phyloP scores from a whole-genome alignment of 1,140 invertebrate species.

The roundworm (Caenorhabditis elegans) region WBcel235 BX284602.5:10449501-10450000 shows the following conservation, averaged over 20 bases:
- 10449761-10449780: background rate
- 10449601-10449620: background rate
- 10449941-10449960: background rate
- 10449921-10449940: background rate
- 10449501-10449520: no score
- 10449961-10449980: no score
- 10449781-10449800: constrained; percentile 29
- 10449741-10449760: constrained; percentile 27
- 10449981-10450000: no score
- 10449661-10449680: no score
- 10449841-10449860: constrained; percentile 1
- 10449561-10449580: background rate
- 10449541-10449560: background rate
- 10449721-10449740: no score
- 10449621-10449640: no score
- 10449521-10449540: no score
- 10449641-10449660: no score
- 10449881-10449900: background rate
- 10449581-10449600: background rate
- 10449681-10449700: no score
- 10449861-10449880: background rate
- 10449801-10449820: constrained; percentile 19
- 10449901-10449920: background rate
- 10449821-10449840: constrained; percentile 28
- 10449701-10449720: no score